Conservation (phyloP, 2,888 invertebrate genomes). For the Andrena bucephala region DNA sequence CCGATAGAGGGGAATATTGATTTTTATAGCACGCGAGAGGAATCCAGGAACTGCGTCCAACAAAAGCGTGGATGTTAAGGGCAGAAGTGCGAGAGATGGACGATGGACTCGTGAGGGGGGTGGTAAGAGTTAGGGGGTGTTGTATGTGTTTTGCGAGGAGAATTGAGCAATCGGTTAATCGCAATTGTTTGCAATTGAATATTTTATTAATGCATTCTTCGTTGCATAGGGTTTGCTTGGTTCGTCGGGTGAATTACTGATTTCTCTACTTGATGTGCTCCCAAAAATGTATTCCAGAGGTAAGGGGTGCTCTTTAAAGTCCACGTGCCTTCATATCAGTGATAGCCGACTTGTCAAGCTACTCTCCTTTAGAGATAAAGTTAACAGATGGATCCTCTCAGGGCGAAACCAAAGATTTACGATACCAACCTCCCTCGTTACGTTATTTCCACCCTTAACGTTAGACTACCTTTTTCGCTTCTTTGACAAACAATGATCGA, state of each 20-base stretch:
- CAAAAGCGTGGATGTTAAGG: not conserved
- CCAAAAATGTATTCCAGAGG: conserved; percentile 9
- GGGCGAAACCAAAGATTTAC: not conserved
- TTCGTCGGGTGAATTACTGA: not conserved
- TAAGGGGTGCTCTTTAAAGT: conserved; percentile 12
- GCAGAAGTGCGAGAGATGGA: not conserved
- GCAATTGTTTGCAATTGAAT: not conserved
- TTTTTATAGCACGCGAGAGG: conserved; percentile 31
- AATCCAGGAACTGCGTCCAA: not conserved
- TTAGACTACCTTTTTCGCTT: not conserved
- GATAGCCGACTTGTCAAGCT: conserved; percentile 27
- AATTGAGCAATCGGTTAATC: not conserved
- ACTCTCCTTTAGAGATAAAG: conserved; percentile 8
- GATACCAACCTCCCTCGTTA: not conserved
- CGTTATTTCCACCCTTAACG: not conserved
- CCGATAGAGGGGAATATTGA: conserved; percentile 31
- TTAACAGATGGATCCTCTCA: conserved; percentile 11
- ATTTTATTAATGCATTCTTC: too few relatives aligned
- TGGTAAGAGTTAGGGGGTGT: too few relatives aligned
- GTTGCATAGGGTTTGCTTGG: not conserved
- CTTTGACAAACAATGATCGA: not conserved
- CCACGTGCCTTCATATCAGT: not conserved
- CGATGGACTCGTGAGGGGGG: too few relatives aligned
- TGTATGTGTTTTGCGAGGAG: not conserved
- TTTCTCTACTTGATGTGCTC: conserved; percentile 24